A percentile compares a stretch with the other conserved stretches of the same genome.
These are phyloP conservation scores for Semaprochilodus insignis DNA, from an alignment of 2,797 vertebrate species.

Conservation along the genomic window DNA sequence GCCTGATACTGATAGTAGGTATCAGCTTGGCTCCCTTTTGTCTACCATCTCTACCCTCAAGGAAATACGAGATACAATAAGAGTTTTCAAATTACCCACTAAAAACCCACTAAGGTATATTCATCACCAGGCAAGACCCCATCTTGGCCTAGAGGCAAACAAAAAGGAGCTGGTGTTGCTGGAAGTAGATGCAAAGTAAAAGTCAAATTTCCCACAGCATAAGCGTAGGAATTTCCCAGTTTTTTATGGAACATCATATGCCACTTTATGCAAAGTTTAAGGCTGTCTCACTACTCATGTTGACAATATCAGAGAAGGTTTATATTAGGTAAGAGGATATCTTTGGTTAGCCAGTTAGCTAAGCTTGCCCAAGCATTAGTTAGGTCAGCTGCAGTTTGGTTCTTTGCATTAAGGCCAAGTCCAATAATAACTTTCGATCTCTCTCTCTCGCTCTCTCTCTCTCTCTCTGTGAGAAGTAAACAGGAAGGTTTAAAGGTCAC, in stretches of 20 bases:
- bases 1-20: background rate
- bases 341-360: conserved; percentile 25
- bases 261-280: background rate
- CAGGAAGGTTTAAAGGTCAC: background rate
- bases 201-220: background rate
- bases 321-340: conserved; percentile 19
- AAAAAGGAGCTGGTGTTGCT: background rate
- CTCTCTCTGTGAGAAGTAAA: background rate
- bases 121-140: background rate
- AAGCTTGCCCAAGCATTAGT: conserved; percentile 7
- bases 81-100: background rate
- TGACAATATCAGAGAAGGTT: background rate
- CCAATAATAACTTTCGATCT: conserved; percentile 15
- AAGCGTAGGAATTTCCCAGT: background rate
- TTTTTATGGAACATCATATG: background rate
- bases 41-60: background rate
- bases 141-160: background rate
- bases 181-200: background rate
- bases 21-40: background rate
- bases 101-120: conserved; percentile 6
- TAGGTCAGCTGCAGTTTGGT: conserved; percentile 21
- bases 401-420: conserved; percentile 20
- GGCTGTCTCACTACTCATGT: conserved; percentile 1
- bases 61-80: background rate
- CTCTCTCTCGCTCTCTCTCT: background rate